phyloP scores from a whole-genome alignment of 2,888 invertebrate genomes.

The Carabus problematicus region DNA sequence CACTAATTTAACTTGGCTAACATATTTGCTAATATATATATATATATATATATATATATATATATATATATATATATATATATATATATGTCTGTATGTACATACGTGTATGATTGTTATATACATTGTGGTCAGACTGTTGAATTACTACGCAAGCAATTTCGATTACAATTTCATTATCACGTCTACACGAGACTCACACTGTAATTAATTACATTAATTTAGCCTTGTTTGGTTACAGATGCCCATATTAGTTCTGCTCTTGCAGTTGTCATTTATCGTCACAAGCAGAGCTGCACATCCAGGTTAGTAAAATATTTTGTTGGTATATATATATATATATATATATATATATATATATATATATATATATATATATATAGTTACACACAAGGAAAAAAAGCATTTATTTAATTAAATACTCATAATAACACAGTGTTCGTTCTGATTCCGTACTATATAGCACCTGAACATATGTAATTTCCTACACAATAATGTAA shows the following conservation, averaged over 20 bases:
- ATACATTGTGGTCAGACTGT: slow-evolving; percentile 15
- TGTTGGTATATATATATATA: not conserved
- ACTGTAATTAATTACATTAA: slow-evolving; percentile 18
- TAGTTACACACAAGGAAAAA: not conserved
- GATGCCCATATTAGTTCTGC: slow-evolving; percentile 57
- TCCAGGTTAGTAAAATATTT: slow-evolving; percentile 56
- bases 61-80: slow-evolving; percentile 31
- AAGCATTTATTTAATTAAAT: too few relatives aligned
- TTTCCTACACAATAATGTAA: too few relatives aligned
- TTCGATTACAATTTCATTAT: slow-evolving; percentile 33
- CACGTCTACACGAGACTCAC: slow-evolving; percentile 4
- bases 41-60: slow-evolving; percentile 42
- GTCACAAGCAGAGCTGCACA: slow-evolving; percentile 56
- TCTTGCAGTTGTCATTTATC: slow-evolving; percentile 57
- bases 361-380: slow-evolving; percentile 4
- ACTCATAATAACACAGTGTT: too few relatives aligned
- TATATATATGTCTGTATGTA: slow-evolving; percentile 10
- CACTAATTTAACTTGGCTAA: slow-evolving; percentile 10
- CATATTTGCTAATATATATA: slow-evolving; percentile 35
- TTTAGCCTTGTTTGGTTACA: slow-evolving; percentile 49
- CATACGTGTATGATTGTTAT: slow-evolving; percentile 2
- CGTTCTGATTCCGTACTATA: too few relatives aligned
- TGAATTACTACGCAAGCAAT: slow-evolving; percentile 1
- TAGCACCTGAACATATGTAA: too few relatives aligned
- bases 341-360: not conserved